phyloP scores from a whole-genome alignment of 1,140 invertebrate genomes.

The Lucilia cuprina region DNA sequence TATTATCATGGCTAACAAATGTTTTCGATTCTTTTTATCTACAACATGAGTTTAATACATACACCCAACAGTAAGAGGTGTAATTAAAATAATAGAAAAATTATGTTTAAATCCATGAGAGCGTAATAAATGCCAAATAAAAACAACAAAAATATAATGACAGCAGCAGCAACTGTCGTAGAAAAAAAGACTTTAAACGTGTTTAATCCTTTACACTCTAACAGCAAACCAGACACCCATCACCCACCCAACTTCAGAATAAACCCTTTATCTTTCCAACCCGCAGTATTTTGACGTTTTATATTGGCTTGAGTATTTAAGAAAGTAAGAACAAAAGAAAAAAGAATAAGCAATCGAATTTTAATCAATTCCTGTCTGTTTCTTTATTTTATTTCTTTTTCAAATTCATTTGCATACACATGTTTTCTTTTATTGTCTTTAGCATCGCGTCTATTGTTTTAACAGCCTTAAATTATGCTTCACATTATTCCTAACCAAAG shows the following conservation, averaged over 20 bases:
- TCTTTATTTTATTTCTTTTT: background rate
- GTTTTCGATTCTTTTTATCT: too few relatives aligned
- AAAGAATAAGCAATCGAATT: slow-evolving; percentile 63
- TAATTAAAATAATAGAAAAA: slow-evolving; percentile 18
- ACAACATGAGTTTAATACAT: too few relatives aligned
- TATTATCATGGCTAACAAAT: too few relatives aligned
- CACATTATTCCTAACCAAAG: background rate
- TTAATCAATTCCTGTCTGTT: slow-evolving; percentile 56
- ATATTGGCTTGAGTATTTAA: background rate
- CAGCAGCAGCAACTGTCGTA: slow-evolving; percentile 13
- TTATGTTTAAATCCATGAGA: slow-evolving; percentile 3
- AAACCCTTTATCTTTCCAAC: background rate
- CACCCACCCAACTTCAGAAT: background rate
- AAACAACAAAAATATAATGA: background rate
- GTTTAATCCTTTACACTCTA: background rate
- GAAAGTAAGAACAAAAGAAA: slow-evolving; percentile 39
- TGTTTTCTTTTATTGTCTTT: slow-evolving; percentile 23
- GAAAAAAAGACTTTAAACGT: slow-evolving; percentile 3
- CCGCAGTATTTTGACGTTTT: background rate
- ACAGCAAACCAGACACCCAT: background rate
- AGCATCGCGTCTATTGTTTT: slow-evolving; percentile 29
- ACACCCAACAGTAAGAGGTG: background rate
- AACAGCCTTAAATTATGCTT: slow-evolving; percentile 31
- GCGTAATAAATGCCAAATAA: slow-evolving; percentile 30
- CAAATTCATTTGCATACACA: slow-evolving; percentile 24